phyloP scores from a whole-genome alignment of 2,888 invertebrate species.

The Eudemis profundana region DNA sequence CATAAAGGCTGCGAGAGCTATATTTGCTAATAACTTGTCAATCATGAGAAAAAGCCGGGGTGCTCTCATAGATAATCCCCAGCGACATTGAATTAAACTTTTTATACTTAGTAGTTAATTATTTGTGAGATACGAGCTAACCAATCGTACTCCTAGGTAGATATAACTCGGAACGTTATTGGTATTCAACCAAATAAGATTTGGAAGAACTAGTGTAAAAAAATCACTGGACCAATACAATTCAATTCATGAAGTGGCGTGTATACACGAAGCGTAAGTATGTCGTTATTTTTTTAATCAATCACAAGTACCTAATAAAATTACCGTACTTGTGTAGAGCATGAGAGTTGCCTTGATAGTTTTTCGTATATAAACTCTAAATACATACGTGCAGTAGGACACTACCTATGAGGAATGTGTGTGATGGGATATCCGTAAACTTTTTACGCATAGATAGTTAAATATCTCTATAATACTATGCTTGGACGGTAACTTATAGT shows the following conservation, averaged over 20 bases:
- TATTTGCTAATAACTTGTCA: constrained; percentile 9
- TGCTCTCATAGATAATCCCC: constrained; percentile 1
- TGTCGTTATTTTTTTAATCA: constrained; percentile 29
- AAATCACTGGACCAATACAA: constrained; percentile 37
- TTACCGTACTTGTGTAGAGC: constrained; percentile 43
- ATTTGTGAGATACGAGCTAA: constrained; percentile 28
- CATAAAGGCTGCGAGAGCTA: not conserved
- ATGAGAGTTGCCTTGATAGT: constrained; percentile 45
- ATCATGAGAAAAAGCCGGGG: not conserved
- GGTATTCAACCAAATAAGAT: constrained; percentile 42
- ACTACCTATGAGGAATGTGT: constrained; percentile 28
- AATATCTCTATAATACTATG: constrained; percentile 35
- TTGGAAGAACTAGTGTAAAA: constrained; percentile 42
- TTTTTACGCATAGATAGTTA: constrained; percentile 28
- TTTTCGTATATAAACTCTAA: constrained; percentile 38
- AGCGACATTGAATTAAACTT: constrained; percentile 16
- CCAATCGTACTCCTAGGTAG: constrained; percentile 31
- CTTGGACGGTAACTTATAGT: constrained; percentile 47
- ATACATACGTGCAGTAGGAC: constrained; percentile 33
- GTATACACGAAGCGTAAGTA: constrained; percentile 32
- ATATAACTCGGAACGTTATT: constrained; percentile 23
- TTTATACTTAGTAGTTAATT: constrained; percentile 37
- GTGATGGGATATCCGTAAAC: constrained; percentile 27
- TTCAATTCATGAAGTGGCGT: constrained; percentile 34
- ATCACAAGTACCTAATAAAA: constrained; percentile 42